phyloP scores from a whole-genome alignment of 2,888 invertebrate genomes.

The Frankliniella fusca region DNA sequence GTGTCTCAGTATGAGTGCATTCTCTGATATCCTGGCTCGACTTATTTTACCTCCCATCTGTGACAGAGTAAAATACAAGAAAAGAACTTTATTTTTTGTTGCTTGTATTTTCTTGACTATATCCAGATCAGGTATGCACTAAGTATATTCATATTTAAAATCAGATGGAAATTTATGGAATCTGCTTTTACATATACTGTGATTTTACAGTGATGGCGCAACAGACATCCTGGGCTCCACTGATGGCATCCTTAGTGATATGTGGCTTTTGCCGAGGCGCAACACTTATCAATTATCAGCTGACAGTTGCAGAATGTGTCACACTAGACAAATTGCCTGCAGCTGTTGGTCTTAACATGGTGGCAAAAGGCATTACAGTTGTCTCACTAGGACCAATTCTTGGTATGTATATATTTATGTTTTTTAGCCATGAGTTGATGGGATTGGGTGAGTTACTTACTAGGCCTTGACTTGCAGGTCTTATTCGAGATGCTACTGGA shows the following conservation, averaged over 20 bases:
- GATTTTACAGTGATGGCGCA: constrained; percentile 63
- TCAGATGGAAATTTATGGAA: background rate
- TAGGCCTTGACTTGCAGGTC: constrained; percentile 53
- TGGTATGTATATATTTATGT: constrained; percentile 41
- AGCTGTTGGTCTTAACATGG: constrained; percentile 68
- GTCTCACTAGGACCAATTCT: constrained; percentile 58
- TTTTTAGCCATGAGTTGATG: background rate
- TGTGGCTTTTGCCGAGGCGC: constrained; percentile 76
- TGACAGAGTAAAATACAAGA: constrained; percentile 58
- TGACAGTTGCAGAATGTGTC: constrained; percentile 64
- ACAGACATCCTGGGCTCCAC: constrained; percentile 63
- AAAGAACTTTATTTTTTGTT: constrained; percentile 59
- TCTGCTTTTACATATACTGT: background rate
- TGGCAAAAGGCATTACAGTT: constrained; percentile 64
- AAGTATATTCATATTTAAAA: background rate
- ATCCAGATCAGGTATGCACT: constrained; percentile 54
- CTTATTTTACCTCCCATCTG: constrained; percentile 61
- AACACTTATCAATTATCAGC: constrained; percentile 67
- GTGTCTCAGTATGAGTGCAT: constrained; percentile 67
- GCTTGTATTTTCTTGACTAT: constrained; percentile 58
- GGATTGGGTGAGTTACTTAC: background rate
- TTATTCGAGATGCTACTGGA: constrained; percentile 62
- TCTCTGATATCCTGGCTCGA: constrained; percentile 63
- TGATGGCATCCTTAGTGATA: constrained; percentile 57
- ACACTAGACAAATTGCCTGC: constrained; percentile 57